Evolutionary conservation across 2,113 vertebrate genomes (phyloP).

Genomic region (Plestiodon gilberti): DNA sequence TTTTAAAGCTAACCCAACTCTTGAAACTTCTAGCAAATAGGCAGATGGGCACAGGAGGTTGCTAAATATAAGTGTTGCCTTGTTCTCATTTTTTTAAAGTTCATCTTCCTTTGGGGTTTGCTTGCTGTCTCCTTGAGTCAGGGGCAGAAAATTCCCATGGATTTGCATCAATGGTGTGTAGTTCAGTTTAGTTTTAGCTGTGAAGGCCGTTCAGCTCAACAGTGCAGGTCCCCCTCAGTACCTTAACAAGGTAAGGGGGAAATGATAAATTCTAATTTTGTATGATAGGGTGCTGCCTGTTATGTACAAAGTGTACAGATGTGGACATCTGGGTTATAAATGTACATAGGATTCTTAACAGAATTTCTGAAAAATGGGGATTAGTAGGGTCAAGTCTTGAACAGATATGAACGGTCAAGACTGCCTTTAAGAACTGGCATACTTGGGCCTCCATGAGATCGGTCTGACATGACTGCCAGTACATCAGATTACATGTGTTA

Average conservation of each 20-base stretch:
- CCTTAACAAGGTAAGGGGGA: background rate
- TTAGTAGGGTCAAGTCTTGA: background rate
- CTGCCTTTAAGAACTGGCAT: background rate
- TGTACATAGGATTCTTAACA: background rate
- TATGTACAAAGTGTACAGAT: background rate
- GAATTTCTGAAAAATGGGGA: background rate
- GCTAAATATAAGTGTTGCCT: constrained; percentile 57
- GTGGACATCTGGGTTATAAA: background rate
- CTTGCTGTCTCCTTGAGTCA: constrained; percentile 1
- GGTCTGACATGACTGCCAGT: background rate
- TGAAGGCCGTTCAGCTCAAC: background rate
- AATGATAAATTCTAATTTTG: background rate
- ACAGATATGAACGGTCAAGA: background rate
- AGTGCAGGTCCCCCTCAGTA: background rate
- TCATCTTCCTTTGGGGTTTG: constrained; percentile 26
- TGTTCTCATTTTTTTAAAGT: constrained; percentile 19
- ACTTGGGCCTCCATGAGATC: background rate
- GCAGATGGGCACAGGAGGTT: constrained; percentile 58
- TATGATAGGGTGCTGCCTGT: too few relatives aligned
- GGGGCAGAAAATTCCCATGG: background rate
- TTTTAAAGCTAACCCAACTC: constrained; percentile 59
- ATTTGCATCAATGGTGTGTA: background rate
- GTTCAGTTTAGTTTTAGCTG: background rate
- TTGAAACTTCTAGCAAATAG: constrained; percentile 48
- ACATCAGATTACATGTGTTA: background rate